These are phyloP conservation scores for Phragmatobia fuliginosa DNA, from an alignment of 2,888 invertebrate species.

Conservation along the genomic window DNA sequence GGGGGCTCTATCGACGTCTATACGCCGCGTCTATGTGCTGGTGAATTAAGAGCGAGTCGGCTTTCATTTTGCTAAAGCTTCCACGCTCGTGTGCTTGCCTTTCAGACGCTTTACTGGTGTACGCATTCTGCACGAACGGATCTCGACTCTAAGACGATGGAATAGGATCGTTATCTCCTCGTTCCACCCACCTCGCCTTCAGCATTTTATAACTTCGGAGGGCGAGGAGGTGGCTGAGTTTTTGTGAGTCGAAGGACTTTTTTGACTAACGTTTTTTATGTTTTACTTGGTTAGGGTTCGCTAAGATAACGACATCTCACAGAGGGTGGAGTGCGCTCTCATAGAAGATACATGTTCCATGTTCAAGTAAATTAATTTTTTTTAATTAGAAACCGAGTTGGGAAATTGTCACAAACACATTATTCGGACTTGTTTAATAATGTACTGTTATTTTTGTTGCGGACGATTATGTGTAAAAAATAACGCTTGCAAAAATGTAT, in stretches of 20 bases:
- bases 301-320: conserved; percentile 84
- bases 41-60: conserved; percentile 87
- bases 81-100: conserved; percentile 85
- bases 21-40: conserved; percentile 77
- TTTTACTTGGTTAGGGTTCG: conserved; percentile 84
- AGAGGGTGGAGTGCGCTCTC: conserved; percentile 74
- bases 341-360: conserved; percentile 68
- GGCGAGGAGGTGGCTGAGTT: conserved; percentile 82
- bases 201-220: conserved; percentile 83
- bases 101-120: conserved; percentile 76
- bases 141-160: conserved; percentile 72
- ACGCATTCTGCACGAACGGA: conserved; percentile 63
- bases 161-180: conserved; percentile 71
- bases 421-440: conserved; percentile 14
- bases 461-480: conserved; percentile 26
- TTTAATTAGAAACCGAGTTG: conserved; percentile 38
- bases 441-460: conserved; percentile 5
- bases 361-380: conserved; percentile 46
- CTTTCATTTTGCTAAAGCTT: conserved; percentile 87
- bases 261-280: conserved; percentile 86
- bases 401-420: conserved; percentile 25
- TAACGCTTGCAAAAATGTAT: conserved; percentile 49
- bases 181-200: conserved; percentile 67
- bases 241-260: conserved; percentile 85
- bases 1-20: conserved; percentile 74